These are phyloP conservation scores for Drosophila testacea DNA, from an alignment of 2,888 invertebrate genomes.

Conservation along the genomic window DNA sequence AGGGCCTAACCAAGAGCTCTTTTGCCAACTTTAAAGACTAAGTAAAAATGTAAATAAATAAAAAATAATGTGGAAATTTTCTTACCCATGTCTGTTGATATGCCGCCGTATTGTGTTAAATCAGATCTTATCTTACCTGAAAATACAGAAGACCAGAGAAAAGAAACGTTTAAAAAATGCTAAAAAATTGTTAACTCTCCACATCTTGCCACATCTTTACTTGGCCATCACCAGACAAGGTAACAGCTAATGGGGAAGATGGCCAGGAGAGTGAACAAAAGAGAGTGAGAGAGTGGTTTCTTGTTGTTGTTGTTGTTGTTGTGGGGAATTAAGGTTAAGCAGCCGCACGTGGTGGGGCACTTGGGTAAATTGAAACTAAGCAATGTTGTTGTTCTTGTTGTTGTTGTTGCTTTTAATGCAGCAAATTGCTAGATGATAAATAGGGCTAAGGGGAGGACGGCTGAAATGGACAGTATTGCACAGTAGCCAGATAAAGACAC, in stretches of 20 bases:
- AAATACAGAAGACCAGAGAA: conserved; percentile 66
- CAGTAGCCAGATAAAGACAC: conserved; percentile 48
- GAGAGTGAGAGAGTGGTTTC: not conserved
- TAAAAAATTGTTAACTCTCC: conserved; percentile 63
- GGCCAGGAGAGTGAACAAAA: not conserved
- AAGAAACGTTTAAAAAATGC: conserved; percentile 74
- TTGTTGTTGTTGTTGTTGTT: not conserved
- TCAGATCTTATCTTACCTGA: conserved; percentile 84
- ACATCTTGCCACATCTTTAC: conserved; percentile 25
- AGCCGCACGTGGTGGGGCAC: conserved; percentile 65
- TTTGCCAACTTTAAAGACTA: conserved; percentile 12
- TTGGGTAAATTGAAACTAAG: conserved; percentile 53
- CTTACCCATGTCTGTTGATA: conserved; percentile 85
- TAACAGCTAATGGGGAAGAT: conserved; percentile 9
- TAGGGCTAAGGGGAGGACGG: not conserved
- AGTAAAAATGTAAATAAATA: conserved; percentile 41
- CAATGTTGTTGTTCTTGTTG: conserved; percentile 29
- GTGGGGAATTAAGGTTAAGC: conserved; percentile 58
- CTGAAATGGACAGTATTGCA: conserved; percentile 18
- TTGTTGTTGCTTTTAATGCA: conserved; percentile 20
- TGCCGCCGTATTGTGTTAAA: conserved; percentile 85
- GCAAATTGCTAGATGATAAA: conserved; percentile 14
- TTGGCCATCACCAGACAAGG: conserved; percentile 11
- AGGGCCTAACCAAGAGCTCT: conserved; percentile 1
- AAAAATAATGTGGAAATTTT: conserved; percentile 82